phyloP scores from a whole-genome alignment of 2,888 invertebrate genomes.

The Macrosiphum euphorbiae region DNA sequence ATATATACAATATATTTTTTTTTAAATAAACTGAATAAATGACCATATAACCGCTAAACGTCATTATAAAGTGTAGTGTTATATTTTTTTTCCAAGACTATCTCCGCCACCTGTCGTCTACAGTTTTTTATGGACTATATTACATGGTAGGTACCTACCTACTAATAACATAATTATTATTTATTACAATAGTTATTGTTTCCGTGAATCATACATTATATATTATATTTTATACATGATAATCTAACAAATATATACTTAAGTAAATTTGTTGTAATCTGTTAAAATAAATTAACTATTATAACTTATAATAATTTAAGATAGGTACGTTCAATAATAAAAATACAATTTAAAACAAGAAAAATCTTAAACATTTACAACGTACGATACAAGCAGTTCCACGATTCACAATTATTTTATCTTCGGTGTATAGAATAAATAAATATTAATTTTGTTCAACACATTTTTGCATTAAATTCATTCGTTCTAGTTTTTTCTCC shows the following conservation, averaged over 20 bases:
- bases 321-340: neutral
- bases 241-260: neutral
- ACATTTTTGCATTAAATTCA: neutral
- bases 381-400: neutral
- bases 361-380: neutral
- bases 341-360: neutral
- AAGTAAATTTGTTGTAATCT: neutral
- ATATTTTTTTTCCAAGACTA: neutral
- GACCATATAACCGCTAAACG: neutral
- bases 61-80: constrained; percentile 15
- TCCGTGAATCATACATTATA: neutral
- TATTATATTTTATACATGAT: neutral
- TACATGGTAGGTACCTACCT: neutral
- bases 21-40: constrained; percentile 7
- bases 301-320: neutral
- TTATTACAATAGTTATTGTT: neutral
- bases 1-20: neutral
- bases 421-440: neutral
- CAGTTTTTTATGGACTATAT: neutral
- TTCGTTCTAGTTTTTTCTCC: neutral
- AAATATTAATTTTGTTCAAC: neutral
- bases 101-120: constrained; percentile 13
- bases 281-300: neutral
- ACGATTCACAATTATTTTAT: neutral
- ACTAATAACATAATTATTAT: neutral